phyloP scores from a whole-genome alignment of 2,113 vertebrate species.

The Reinhardtius hippoglossoides region DNA sequence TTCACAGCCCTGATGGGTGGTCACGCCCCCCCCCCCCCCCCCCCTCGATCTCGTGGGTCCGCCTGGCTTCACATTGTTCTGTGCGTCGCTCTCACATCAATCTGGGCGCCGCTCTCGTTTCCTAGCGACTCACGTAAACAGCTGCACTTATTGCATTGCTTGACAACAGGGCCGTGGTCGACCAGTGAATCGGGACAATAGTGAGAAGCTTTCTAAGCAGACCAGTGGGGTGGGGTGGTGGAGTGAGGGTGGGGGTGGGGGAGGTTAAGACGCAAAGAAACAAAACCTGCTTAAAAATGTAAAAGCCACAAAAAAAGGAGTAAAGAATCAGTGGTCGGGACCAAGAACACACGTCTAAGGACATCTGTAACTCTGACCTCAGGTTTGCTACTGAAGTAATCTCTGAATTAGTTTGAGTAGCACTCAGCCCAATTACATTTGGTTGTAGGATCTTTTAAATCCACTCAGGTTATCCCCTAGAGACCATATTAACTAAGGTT shows the following conservation, averaged over 20 bases:
- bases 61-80: slow-evolving; percentile 6
- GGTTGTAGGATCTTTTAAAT: too few species aligned
- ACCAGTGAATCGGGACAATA: slow-evolving; percentile 2
- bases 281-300: not conserved
- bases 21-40: too few species aligned
- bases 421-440: not conserved
- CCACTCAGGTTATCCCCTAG: too few species aligned
- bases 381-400: too few species aligned
- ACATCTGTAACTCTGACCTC: too few species aligned
- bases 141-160: slow-evolving; percentile 15
- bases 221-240: not conserved
- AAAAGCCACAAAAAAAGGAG: not conserved
- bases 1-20: not conserved
- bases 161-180: slow-evolving; percentile 10
- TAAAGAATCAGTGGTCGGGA: not conserved
- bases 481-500: not conserved
- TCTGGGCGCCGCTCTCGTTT: not conserved
- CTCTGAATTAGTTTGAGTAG: too few species aligned
- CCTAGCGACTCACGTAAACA: slow-evolving; percentile 28
- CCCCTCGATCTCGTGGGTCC: not conserved
- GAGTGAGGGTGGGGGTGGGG: not conserved
- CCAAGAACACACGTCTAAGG: not conserved
- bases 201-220: slow-evolving; percentile 4
- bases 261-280: not conserved
- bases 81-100: slow-evolving; percentile 2